A percentile compares a stretch with the other conserved stretches of the same genome.
phyloP scores from a whole-genome alignment of 2,888 invertebrate genomes.

The Petrophora chlorosata region DNA sequence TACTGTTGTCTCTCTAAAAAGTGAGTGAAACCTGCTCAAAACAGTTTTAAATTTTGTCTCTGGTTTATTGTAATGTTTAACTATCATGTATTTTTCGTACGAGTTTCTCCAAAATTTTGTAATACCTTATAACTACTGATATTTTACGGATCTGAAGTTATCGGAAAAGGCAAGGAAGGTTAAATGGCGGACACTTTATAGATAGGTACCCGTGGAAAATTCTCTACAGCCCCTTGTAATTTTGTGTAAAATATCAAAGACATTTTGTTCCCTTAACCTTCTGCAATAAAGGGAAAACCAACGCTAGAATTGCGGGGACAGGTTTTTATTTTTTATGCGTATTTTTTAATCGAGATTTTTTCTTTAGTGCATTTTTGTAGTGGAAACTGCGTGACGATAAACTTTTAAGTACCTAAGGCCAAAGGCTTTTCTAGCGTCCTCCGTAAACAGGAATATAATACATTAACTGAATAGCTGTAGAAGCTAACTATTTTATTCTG shows the following conservation, averaged over 20 bases:
- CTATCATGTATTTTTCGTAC: too few relatives aligned
- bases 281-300: conserved; percentile 33
- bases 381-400: too few relatives aligned
- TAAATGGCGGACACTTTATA: conserved; percentile 30
- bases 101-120: too few relatives aligned
- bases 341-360: not conserved
- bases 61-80: too few relatives aligned
- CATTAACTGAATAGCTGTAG: too few relatives aligned
- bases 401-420: not conserved
- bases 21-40: too few relatives aligned
- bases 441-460: too few relatives aligned
- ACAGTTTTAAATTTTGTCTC: not conserved
- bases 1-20: too few relatives aligned
- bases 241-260: conserved; percentile 34
- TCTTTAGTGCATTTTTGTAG: not conserved
- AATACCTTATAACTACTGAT: conserved; percentile 15
- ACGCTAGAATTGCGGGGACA: conserved; percentile 24
- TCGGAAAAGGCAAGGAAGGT: conserved; percentile 27
- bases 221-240: conserved; percentile 27
- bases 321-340: conserved; percentile 18
- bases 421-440: too few relatives aligned
- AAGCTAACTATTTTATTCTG: too few relatives aligned
- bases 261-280: conserved; percentile 33
- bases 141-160: conserved; percentile 18
- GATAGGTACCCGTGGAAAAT: conserved; percentile 24